Base-by-base conservation (phyloP, 2,888 invertebrate genomes). In the Ctenicera cuprea region DNA sequence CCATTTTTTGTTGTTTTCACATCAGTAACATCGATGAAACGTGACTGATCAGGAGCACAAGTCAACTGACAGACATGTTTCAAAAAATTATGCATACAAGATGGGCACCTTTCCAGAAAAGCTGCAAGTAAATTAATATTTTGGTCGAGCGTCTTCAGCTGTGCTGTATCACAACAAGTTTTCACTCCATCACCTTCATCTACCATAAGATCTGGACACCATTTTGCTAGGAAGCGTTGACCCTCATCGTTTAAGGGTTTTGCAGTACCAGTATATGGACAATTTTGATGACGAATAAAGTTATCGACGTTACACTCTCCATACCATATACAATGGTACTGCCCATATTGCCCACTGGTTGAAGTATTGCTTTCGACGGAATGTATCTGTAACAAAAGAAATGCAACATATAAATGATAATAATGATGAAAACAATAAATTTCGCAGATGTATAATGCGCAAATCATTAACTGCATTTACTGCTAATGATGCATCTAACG, bases 1-100 rank as follows among this genome's bases (percentile, higher is more conserved):
- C 79, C 76, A 38, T n/a, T n/a, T n/a, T 77, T 33, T 33, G 33
- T 33, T 33, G 33, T 33, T 33, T 9, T 33, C 1, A 87, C 84
- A 20, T 87, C 84, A 0, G 89, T 89, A 1, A 93, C 90, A 69
- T 91, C 89, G 37, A 96, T 82, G 86, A 93, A 97, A 22, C 89
- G 88, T 74, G 93, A 93, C 86, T 98, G 97, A 1, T 89, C 84
- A 0, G 94, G 91, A 14, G 91, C 90, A 86, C 98, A 98, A 0
- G 96, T 94, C 86, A 97, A 90, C 69, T 92, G 92, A 85, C 98
- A 98, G 80, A 97, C 91, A 80, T 96, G 93, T 76, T 92, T 89
- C 43, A 92, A 88, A 84, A 98, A 93, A 88, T 98, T 98, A 78
- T 91, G 89, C 87, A 94, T 90, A 86, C 98, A 99, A 0, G 95